Conservation (phyloP, 2,113 vertebrate genomes). For the Phyllostomus discolor region DNA sequence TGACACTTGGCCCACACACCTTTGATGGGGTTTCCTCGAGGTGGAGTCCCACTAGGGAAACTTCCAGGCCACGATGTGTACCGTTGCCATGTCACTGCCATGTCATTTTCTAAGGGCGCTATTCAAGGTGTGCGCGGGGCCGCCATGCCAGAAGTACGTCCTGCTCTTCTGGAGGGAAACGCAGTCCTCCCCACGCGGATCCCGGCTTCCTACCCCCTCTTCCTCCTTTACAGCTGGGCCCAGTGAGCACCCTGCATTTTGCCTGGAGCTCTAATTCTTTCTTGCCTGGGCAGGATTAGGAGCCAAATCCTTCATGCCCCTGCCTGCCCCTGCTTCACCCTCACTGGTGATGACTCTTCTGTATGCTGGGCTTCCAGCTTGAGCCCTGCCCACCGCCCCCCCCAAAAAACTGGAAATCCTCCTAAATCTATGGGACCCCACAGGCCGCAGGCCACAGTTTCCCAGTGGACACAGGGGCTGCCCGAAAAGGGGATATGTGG, state of each 20-base stretch:
- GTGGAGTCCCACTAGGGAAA: neutral
- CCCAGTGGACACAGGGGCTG: neutral
- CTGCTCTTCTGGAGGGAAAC: neutral
- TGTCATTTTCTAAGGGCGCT: neutral
- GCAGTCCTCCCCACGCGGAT: neutral
- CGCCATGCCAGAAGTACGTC: neutral
- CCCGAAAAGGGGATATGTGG: neutral
- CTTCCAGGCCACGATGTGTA: neutral
- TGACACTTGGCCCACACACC: neutral
- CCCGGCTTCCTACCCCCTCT: neutral
- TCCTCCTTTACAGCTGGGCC: neutral
- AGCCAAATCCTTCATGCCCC: constrained; percentile 46
- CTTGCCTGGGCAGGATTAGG: constrained; percentile 27
- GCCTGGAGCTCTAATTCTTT: constrained; percentile 24
- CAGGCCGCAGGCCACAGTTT: neutral
- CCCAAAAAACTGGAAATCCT: neutral
- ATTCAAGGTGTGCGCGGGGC: accelerated
- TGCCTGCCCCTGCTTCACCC: constrained; percentile 32
- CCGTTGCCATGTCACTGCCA: neutral
- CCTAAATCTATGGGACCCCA: neutral
- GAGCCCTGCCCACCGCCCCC: neutral
- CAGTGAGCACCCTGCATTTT: neutral
- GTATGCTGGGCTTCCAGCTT: neutral
- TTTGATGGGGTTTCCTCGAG: neutral
- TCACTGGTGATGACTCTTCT: neutral